Base-by-base conservation (phyloP, 2,113 vertebrate genomes). In the Trogon surrucura region DNA sequence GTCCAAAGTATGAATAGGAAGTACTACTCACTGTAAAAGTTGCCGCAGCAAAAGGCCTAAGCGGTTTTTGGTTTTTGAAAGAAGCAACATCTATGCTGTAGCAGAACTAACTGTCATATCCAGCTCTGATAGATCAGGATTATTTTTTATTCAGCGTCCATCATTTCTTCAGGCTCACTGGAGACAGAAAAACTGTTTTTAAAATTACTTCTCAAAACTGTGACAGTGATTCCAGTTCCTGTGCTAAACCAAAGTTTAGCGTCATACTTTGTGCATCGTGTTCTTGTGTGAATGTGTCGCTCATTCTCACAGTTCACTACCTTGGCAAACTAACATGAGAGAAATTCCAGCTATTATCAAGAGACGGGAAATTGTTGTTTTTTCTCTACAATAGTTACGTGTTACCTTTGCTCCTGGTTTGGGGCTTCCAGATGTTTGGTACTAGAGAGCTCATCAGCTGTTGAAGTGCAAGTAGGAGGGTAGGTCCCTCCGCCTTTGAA, bases 221-320 rank as follows among this genome's bases (percentile, higher is more conserved):
- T 13, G 0, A 13, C 29, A 56, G 18, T 48, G 61, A 64, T 85
- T 82, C 29, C 34, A 53, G n/a, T 62, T 27, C 15, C 29, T 67
- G 7, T 50, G 15, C n/a, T 51, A 81, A 86, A 81, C 11, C 19
- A 29, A 18, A 4, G 1, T 70, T 90, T 16, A 64, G 29, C 22
- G 32, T 84, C 9, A 16, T 32, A 34, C 21, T 30, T 1, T 38
- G 10, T 38, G 4, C 25, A 9, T 53, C 0, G 0, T 45, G 13
- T 84, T 89, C 44, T 64, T 72, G n/a, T 77, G 45, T 3, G 7
- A 80, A 61, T 57, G 9, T 16, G 14, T 72, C 30, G 2, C 30
- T 34, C 27, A 34, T 47, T 91, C 70, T 87, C 50, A 65, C 26
- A 36, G 22, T 72, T 82, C 56, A 48, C 14, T 61, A 41, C 9